These are phyloP conservation scores for Agrochola litura DNA, from an alignment of 2,888 invertebrate genomes.

Conservation along the genomic window DNA sequence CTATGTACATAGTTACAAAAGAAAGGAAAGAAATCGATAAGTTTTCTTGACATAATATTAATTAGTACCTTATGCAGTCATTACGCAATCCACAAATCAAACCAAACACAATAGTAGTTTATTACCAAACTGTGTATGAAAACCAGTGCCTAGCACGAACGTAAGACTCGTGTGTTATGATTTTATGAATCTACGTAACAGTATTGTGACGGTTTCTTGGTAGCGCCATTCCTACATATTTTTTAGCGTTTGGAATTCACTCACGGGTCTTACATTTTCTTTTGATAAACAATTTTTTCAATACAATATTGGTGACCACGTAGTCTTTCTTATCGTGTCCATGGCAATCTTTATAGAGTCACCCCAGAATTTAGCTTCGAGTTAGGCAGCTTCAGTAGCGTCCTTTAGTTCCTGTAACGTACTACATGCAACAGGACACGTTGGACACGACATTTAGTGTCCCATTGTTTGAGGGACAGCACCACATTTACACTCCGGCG, in stretches of 20 bases:
- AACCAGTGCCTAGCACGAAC: conserved; percentile 40
- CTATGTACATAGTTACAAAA: neutral
- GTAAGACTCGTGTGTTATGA: conserved; percentile 14
- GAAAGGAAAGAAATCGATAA: conserved; percentile 9
- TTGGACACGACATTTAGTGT: too few species aligned
- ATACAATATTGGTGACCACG: neutral
- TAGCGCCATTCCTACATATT: neutral
- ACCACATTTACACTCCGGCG: too few species aligned
- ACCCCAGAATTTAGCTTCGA: too few species aligned
- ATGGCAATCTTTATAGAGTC: neutral
- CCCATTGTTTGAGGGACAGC: too few species aligned
- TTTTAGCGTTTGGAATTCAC: neutral
- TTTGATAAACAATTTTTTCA: neutral
- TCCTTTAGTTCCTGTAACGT: too few species aligned
- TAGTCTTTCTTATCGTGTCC: neutral
- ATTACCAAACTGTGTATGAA: conserved; percentile 36
- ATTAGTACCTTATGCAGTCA: conserved; percentile 28
- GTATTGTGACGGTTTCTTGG: conserved; percentile 17
- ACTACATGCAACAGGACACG: too few species aligned
- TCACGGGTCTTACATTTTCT: too few species aligned
- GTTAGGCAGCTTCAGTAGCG: too few species aligned
- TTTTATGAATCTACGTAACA: conserved; percentile 26
- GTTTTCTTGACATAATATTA: conserved; percentile 6
- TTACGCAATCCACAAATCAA: conserved; percentile 35
- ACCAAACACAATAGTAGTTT: conserved; percentile 24